A percentile compares a stretch with the other conserved stretches of the same genome.
Conservation (phyloP, 2,797 vertebrate genomes). For the Margarornis squamiger region DNA sequence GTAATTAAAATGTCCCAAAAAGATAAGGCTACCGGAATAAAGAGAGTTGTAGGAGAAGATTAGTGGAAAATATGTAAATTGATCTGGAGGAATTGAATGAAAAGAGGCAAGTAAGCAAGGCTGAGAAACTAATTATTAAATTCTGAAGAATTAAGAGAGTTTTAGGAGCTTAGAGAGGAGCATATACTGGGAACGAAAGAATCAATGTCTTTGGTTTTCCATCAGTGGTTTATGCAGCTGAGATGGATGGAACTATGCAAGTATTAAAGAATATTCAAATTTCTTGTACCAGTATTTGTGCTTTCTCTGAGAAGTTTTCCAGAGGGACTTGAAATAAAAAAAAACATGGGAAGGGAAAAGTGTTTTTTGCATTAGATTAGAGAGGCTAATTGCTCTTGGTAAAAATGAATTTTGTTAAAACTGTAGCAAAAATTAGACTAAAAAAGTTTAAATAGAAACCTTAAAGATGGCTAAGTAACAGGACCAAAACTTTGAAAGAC, state of each 20-base stretch:
- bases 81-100: background rate
- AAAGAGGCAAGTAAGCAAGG: background rate
- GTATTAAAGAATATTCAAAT: background rate
- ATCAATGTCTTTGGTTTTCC: background rate
- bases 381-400: background rate
- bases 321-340: background rate
- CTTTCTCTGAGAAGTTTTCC: background rate
- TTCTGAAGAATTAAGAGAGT: background rate
- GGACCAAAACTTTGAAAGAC: background rate
- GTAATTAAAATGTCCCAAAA: background rate
- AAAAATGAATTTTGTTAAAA: background rate
- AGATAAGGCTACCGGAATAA: background rate
- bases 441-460: background rate
- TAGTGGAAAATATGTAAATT: background rate
- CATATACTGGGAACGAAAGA: background rate
- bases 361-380: background rate
- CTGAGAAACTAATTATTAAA: background rate
- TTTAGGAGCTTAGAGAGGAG: background rate
- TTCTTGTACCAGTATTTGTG: background rate
- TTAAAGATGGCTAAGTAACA: background rate
- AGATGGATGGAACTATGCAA: background rate
- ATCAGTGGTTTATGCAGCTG: background rate
- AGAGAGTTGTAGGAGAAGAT: background rate
- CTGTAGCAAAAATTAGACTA: background rate
- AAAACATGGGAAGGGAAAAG: fast-evolving